Base-by-base conservation (phyloP, 64 coral and sea anemone species). In the Stichodactyla helianthus region DNA sequence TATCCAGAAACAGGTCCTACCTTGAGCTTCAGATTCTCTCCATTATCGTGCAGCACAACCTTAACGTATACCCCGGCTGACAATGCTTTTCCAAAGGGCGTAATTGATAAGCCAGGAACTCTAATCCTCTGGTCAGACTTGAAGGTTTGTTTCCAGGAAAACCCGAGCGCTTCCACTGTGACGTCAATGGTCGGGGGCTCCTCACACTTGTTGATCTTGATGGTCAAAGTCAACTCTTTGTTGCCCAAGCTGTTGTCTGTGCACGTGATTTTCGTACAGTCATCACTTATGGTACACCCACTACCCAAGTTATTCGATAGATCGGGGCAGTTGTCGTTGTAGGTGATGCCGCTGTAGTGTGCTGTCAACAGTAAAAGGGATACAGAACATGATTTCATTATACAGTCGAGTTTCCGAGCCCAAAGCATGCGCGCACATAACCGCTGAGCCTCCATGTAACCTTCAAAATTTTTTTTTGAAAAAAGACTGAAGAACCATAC, bases 161-260 rank as follows among this genome's bases (percentile, higher is more conserved):
- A n/a, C 6, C n/a, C 59, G 7, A 59, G 22, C 5, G 27, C 55
- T 0, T 56, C 15, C 23, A 85, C 59, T 10, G 57, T 50, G 8
- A 85, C 50, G 1, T 65, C 62, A 52, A 65, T n/a, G 0, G 83
- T 65, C 2, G 55, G 52, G 1, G 83, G 83, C 0, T 85, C 58
- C 4, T 85, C 58, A 22, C 83, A 85, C 83, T 85, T 85, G 58
- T 85, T 65, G 31, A 85, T 51, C 11, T 85, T 65, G 31, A 85
- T 65, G 6, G 57, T 85, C 57, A 60, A 65, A 6, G 59, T 44
- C 7, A 85, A 26, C 15, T 62, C 84, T 59, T 85, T 64, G 6
- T 64, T 14, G 14, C 57, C 84, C 4, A 62, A 18, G 59, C 59
- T 28, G 17, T 81, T 16, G 8, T 50, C 59, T 12, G 6, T 51